Evolutionary conservation across 2,113 vertebrate species (phyloP).

Genomic region (Cacatua alba): DNA sequence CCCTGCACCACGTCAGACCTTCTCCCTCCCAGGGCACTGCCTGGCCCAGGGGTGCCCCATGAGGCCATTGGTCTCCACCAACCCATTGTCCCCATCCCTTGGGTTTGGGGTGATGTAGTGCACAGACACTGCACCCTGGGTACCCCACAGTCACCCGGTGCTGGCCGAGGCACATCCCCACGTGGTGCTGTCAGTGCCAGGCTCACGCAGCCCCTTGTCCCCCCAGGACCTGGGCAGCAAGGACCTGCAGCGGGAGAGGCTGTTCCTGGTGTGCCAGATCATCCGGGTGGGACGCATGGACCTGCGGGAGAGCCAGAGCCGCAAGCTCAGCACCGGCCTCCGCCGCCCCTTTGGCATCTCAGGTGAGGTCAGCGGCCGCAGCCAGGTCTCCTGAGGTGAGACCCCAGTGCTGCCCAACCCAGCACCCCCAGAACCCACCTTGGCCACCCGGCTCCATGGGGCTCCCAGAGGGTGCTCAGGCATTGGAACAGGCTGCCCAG

Average conservation of each 20-base stretch:
- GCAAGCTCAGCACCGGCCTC: constrained; percentile 61
- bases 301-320: constrained; percentile 42
- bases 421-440: background rate
- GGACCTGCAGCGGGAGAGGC: constrained; percentile 60
- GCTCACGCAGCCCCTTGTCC: background rate
- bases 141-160: rapidly evolving
- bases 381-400: background rate
- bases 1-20: rapidly evolving
- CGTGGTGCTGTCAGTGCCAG: rapidly evolving
- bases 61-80: background rate
- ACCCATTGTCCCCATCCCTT: background rate
- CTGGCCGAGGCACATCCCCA: rapidly evolving
- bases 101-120: background rate
- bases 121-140: background rate
- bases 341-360: constrained; percentile 65
- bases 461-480: background rate
- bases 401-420: rapidly evolving
- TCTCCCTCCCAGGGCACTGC: background rate
- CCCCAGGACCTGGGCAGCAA: constrained; percentile 67
- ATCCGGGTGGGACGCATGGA: constrained; percentile 67
- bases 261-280: constrained; percentile 71
- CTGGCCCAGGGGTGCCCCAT: rapidly evolving
- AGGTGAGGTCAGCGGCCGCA: background rate
- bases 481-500: background rate
- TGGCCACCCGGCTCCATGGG: too few species aligned